These are phyloP conservation scores for Caenorhabditis imperialis DNA, from an alignment of 2,888 invertebrate species.

Conservation along the genomic window DNA sequence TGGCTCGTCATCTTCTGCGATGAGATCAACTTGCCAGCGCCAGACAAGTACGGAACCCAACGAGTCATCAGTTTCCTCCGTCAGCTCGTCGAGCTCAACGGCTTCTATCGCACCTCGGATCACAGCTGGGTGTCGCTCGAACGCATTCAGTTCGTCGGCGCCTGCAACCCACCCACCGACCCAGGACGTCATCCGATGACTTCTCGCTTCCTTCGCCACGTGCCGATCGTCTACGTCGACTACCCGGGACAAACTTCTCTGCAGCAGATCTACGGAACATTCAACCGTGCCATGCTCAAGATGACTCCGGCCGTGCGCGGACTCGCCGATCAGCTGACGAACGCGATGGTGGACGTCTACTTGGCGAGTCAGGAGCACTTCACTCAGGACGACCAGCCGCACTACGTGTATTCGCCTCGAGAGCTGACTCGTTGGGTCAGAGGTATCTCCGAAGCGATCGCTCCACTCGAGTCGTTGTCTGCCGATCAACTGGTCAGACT, in stretches of 20 bases:
- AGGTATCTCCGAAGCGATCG: conserved; percentile 97
- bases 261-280: conserved; percentile 95
- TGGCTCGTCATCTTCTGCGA: conserved; percentile 99
- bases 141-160: conserved; percentile 98
- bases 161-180: conserved; percentile 99
- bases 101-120: conserved; percentile 88
- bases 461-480: conserved; percentile 90
- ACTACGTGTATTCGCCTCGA: conserved; percentile 97
- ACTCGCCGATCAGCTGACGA: conserved; percentile 95
- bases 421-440: conserved; percentile 99
- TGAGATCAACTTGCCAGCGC: conserved; percentile 99
- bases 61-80: conserved; percentile 98
- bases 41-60: conserved; percentile 89
- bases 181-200: conserved; percentile 85
- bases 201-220: conserved; percentile 85
- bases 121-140: conserved; percentile 97
- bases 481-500: conserved; percentile 96
- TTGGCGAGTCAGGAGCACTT: conserved; percentile 91
- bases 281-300: conserved; percentile 94
- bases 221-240: conserved; percentile 98
- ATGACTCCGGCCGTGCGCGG: conserved; percentile 91
- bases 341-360: conserved; percentile 99
- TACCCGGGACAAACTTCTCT: conserved; percentile 98
- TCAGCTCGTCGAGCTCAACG: conserved; percentile 92
- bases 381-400: conserved; percentile 99